Conservation (phyloP, 2,113 vertebrate species). For the Falcunculus frontatus region DNA sequence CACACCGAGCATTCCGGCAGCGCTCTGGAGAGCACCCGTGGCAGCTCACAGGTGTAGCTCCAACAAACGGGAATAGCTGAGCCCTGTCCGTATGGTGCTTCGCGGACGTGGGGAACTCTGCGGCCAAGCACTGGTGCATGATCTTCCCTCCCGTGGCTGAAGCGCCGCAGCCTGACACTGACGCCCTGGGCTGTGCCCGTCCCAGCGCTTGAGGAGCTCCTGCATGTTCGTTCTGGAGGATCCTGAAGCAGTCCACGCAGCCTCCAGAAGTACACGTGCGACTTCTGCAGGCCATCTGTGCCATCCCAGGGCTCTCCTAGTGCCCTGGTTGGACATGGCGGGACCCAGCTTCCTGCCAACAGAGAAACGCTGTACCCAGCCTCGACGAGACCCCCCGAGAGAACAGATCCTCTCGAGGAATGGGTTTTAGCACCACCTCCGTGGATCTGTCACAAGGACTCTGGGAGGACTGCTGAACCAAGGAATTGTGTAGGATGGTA, state of each 20-base stretch:
- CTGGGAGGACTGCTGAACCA: neutral
- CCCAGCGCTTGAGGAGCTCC: neutral
- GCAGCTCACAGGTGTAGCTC: accelerated
- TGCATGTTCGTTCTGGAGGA: accelerated
- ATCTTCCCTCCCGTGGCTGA: no score
- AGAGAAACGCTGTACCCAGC: neutral
- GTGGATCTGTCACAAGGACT: neutral
- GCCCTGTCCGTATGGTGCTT: accelerated
- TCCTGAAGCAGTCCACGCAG: accelerated
- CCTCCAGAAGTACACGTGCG: accelerated
- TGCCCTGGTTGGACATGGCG: accelerated
- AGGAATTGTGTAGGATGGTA: neutral
- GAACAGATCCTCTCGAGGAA: neutral
- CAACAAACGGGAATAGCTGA: neutral
- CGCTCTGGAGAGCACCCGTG: neutral
- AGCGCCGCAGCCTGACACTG: accelerated
- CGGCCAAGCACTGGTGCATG: accelerated
- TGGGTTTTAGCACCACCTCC: neutral
- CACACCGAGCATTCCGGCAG: accelerated
- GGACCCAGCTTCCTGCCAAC: neutral
- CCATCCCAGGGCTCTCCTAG: neutral
- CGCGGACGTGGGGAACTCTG: accelerated
- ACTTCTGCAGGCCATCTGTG: neutral
- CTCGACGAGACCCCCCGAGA: accelerated
- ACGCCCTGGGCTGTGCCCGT: accelerated